Evolutionary conservation across 2,888 invertebrate species (phyloP).

Genomic region (Smittia sp.): DNA sequence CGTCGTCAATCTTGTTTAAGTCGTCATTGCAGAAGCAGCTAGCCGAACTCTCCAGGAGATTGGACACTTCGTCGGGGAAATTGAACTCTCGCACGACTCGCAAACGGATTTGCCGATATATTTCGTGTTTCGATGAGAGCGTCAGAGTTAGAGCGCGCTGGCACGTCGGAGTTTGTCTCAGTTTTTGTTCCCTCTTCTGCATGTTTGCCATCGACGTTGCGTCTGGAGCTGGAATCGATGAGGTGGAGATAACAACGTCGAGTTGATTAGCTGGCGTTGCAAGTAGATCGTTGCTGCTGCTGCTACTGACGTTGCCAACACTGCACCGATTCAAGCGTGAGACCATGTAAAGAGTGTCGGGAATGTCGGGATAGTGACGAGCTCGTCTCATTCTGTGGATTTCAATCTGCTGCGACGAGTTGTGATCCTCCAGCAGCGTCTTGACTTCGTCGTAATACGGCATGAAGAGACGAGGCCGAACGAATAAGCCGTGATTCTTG

Average conservation of each 20-base stretch:
- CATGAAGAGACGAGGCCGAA: slow-evolving; percentile 86
- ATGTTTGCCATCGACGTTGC: slow-evolving; percentile 72
- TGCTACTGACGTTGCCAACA: slow-evolving; percentile 43
- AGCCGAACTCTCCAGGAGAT: slow-evolving; percentile 63
- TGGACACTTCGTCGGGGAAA: slow-evolving; percentile 83
- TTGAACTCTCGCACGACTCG: slow-evolving; percentile 92
- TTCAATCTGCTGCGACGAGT: slow-evolving; percentile 67
- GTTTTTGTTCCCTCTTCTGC: slow-evolving; percentile 80
- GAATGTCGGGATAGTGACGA: slow-evolving; percentile 77
- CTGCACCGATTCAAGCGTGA: slow-evolving; percentile 49
- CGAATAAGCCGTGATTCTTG: slow-evolving; percentile 67
- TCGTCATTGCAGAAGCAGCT: slow-evolving; percentile 48
- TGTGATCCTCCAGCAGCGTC: slow-evolving; percentile 76
- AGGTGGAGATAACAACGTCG: slow-evolving; percentile 64
- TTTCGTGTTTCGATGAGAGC: slow-evolving; percentile 72
- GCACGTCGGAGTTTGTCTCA: slow-evolving; percentile 75
- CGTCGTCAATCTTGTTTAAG: slow-evolving; percentile 43
- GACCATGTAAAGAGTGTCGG: slow-evolving; percentile 91
- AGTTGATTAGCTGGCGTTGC: slow-evolving; percentile 56
- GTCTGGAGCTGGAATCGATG: slow-evolving; percentile 72
- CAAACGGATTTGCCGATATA: slow-evolving; percentile 75
- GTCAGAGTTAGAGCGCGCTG: slow-evolving; percentile 73
- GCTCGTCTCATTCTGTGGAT: slow-evolving; percentile 67
- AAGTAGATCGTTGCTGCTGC: slow-evolving; percentile 47
- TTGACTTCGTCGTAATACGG: slow-evolving; percentile 95